Base-by-base conservation (phyloP, 2,797 vertebrate genomes). In the Pseudochirops cupreus region DNA sequence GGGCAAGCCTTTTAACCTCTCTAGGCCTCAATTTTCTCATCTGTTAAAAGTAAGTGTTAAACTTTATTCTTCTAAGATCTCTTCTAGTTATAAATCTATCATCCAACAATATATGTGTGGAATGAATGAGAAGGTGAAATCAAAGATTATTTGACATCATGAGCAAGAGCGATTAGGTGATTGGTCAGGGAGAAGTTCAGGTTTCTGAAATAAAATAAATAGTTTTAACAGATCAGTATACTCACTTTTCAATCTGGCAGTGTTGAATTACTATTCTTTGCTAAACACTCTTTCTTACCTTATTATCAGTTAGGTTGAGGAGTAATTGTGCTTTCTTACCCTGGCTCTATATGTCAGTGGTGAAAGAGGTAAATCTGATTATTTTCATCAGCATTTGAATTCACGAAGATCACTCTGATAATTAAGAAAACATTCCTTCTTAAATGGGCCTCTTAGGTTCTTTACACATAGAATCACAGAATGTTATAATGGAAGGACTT, bases 91-190 rank as follows among this genome's bases (percentile, higher is more conserved):
- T 87, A 87, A 87, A 50, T 87, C 39, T 50, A 87, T 87, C 7
- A 26, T 87, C 39, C 3, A 11, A 26, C 12, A 57, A 29, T 54
- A 54, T 39, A 56, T 9, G 67, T 26, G 3, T 93, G 74, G 82
- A 97, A 92, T 87, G 52, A 94, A 5, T 93, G 90, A 74, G 90
- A 93, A 95, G 55, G 0, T 82, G 9, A 92, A n/a, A 13, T 59
- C 5, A 4, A 90, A 39, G 9, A 7, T 91, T 50, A 46, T 87
- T 87, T 46, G 21, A 87, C 11, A 0, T 82, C 21, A 46, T 87
- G 74, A 46, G 9, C 74, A 26, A 46, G 39, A 46, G 18, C 4
- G 21, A 87, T 87, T 50, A 50, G 74, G 39, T 46, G 39, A 87
- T 12, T 26, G 74, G 21, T 46, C 21, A 26, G 7, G 31, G 21